These are phyloP conservation scores for Chydorus sphaericus DNA, from an alignment of 2,888 invertebrate species.

Conservation along the genomic window DNA sequence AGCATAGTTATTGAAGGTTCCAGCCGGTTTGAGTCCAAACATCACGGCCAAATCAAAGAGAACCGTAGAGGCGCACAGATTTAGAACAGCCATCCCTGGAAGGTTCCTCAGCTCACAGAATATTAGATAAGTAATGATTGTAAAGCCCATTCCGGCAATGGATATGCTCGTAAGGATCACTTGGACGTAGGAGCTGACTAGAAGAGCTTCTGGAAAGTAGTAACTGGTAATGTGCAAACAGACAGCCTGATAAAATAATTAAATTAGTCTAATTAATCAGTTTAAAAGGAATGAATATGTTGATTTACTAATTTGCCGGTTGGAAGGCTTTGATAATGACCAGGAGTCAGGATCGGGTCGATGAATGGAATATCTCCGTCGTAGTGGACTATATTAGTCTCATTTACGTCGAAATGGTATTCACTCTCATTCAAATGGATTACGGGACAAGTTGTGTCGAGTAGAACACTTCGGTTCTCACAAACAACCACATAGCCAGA, in stretches of 20 bases:
- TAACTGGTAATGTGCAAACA: constrained; percentile 7
- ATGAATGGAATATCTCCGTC: constrained; percentile 10
- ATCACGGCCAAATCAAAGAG: constrained; percentile 27
- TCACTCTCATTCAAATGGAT: constrained; percentile 17
- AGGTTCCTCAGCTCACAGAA: constrained; percentile 27
- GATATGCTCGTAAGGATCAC: constrained; percentile 22
- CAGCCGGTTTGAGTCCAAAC: constrained; percentile 19
- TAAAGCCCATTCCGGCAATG: constrained; percentile 24
- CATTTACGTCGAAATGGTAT: constrained; percentile 15
- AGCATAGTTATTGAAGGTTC: constrained; percentile 7
- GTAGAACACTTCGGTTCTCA: constrained; percentile 16
- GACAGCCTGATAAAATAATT: too few species aligned
- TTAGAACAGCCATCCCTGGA: constrained; percentile 29
- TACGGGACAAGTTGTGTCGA: constrained; percentile 17
- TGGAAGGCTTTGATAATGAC: constrained; percentile 15
- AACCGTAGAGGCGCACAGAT: constrained; percentile 26
- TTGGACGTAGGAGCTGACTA: constrained; percentile 18
- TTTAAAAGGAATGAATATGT: too few species aligned
- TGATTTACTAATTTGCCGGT: constrained; percentile 10
- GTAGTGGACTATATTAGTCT: constrained; percentile 14
- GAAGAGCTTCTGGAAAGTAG: not conserved
- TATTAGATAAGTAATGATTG: constrained; percentile 26
- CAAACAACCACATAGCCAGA: constrained; percentile 21
- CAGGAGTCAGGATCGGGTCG: not conserved
- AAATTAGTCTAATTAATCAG: too few species aligned